Conservation (phyloP, 1,140 invertebrate genomes). For the Luehdorfia chinensis region DNA sequence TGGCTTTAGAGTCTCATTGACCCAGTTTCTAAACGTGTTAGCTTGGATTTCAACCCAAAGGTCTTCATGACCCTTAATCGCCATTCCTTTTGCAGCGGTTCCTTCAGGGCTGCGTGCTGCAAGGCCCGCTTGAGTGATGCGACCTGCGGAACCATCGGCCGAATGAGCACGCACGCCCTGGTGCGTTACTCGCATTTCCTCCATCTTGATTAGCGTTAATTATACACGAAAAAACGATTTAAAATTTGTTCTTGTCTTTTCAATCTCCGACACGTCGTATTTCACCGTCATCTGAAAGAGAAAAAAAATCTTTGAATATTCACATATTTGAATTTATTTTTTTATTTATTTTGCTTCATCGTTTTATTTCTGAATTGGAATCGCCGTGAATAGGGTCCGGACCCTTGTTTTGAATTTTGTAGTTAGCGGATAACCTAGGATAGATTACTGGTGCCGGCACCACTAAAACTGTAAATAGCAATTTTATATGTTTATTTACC, state of each 20-base stretch:
- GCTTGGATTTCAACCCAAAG: slow-evolving; percentile 98
- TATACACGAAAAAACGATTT: slow-evolving; percentile 17
- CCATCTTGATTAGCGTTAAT: slow-evolving; percentile 41
- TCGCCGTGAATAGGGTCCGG: no score
- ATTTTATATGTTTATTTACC: no score
- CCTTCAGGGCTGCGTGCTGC: slow-evolving; percentile 93
- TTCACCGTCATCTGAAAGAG: slow-evolving; percentile 44
- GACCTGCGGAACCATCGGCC: slow-evolving; percentile 62
- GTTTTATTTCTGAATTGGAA: no score
- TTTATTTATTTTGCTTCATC: no score
- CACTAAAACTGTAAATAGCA: no score
- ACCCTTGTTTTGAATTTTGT: no score
- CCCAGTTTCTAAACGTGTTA: slow-evolving; percentile 98
- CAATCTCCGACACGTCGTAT: slow-evolving; percentile 30
- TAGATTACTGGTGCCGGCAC: no score
- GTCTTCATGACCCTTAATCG: slow-evolving; percentile 95
- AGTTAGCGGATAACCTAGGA: no score
- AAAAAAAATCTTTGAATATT: not conserved
- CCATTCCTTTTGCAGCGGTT: slow-evolving; percentile 94
- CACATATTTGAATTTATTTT: no score
- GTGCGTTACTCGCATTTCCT: slow-evolving; percentile 61
- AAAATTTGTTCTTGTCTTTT: slow-evolving; percentile 25
- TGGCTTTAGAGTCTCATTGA: slow-evolving; percentile 94
- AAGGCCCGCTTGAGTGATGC: slow-evolving; percentile 83
- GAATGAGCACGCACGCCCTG: slow-evolving; percentile 65